Evolutionary conservation across 2,113 vertebrate genomes (phyloP).

Genomic region (Thryonomys swinderianus): DNA sequence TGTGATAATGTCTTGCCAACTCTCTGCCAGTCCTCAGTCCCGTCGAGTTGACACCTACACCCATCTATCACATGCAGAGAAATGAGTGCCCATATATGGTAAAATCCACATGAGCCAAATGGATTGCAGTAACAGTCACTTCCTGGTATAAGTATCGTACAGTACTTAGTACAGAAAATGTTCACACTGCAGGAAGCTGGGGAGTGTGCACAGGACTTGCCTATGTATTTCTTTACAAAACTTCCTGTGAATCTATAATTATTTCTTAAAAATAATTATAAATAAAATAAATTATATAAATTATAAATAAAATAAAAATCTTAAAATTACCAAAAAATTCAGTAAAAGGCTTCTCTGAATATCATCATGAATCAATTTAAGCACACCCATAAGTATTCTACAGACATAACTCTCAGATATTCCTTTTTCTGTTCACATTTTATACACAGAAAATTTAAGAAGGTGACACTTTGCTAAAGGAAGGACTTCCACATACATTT

Average conservation of each 20-base stretch:
- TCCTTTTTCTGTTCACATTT: constrained; percentile 24
- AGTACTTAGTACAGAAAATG: background rate
- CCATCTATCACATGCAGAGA: background rate
- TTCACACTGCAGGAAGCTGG: background rate
- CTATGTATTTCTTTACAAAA: background rate
- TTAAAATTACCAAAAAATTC: background rate
- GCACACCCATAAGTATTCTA: background rate
- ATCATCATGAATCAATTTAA: background rate
- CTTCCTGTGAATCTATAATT: background rate
- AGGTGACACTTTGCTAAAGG: background rate
- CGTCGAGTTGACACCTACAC: background rate
- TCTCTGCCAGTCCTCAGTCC: background rate
- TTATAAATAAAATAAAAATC: no score
- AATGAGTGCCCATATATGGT: background rate
- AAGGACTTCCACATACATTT: background rate
- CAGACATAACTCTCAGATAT: background rate
- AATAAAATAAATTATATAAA: no score
- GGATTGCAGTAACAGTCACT: background rate
- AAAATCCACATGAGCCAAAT: background rate
- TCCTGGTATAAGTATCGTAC: background rate
- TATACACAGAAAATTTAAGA: background rate
- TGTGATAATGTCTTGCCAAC: background rate
- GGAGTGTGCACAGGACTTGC: background rate
- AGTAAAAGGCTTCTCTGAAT: background rate
- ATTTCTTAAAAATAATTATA: no score